A percentile compares a stretch with the other conserved stretches of the same genome.
These are phyloP conservation scores for Cerastis leucographa DNA, from an alignment of 2,888 invertebrate species.

Conservation along the genomic window DNA sequence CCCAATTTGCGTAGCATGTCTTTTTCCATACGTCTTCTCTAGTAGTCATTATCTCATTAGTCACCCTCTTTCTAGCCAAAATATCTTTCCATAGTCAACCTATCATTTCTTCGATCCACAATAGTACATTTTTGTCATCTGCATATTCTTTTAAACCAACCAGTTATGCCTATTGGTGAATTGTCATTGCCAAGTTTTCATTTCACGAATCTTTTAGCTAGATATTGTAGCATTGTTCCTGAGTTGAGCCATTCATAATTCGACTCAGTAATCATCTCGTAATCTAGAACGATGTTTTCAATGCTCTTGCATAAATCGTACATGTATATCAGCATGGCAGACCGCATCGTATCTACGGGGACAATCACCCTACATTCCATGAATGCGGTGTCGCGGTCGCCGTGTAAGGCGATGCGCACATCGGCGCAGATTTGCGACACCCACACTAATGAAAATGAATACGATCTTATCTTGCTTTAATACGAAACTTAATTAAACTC, in stretches of 20 bases:
- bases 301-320: slow-evolving; percentile 27
- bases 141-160: not conserved
- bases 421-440: slow-evolving; percentile 53
- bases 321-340: slow-evolving; percentile 52
- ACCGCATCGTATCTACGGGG: slow-evolving; percentile 67
- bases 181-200: not conserved
- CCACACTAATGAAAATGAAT: slow-evolving; percentile 32
- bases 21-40: not conserved
- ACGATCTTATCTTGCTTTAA: slow-evolving; percentile 22
- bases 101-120: not conserved
- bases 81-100: not conserved
- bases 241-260: not conserved
- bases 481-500: not conserved
- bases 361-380: slow-evolving; percentile 81
- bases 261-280: not conserved
- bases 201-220: not conserved
- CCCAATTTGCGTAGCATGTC: not conserved
- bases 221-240: not conserved
- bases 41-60: not conserved
- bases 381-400: slow-evolving; percentile 74
- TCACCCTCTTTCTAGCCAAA: not conserved
- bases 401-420: slow-evolving; percentile 73
- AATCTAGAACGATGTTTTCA: slow-evolving; percentile 9
- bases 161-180: not conserved
- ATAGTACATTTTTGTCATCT: not conserved